These are phyloP conservation scores for Phenganax marumi DNA, from an alignment of 92 coral and sea anemone species.

Conservation along the genomic window DNA sequence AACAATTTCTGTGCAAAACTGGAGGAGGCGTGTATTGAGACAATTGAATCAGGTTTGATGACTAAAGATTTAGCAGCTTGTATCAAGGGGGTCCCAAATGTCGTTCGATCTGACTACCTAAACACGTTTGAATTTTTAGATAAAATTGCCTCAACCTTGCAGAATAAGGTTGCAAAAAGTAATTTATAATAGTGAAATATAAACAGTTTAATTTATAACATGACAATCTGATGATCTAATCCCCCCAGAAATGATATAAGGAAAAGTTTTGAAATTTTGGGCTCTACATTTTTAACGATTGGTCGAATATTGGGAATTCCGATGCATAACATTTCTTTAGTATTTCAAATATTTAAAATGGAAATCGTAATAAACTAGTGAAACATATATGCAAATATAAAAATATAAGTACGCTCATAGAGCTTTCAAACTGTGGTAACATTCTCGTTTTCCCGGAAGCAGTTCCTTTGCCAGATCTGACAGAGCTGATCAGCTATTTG, in stretches of 20 bases:
- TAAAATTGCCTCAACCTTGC: constrained; percentile 58
- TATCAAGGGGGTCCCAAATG: constrained; percentile 78
- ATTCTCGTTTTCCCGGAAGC: too few species aligned
- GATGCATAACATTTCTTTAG: background rate
- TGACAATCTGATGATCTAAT: too few species aligned
- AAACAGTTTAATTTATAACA: too few species aligned
- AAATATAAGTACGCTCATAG: too few species aligned
- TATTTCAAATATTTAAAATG: background rate
- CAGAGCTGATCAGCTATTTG: too few species aligned
- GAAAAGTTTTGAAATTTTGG: background rate
- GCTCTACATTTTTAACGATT: too few species aligned
- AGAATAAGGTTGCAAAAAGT: constrained; percentile 28
- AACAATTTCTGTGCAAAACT: constrained; percentile 69
- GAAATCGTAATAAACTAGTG: too few species aligned
- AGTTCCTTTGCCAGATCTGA: too few species aligned
- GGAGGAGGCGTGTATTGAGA: constrained; percentile 78
- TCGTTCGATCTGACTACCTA: constrained; percentile 79
- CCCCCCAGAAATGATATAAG: too few species aligned
- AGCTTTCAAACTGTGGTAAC: too few species aligned
- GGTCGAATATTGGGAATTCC: too few species aligned
- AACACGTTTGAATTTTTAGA: constrained; percentile 95
- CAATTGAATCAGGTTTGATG: constrained; percentile 91
- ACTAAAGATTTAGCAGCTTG: constrained; percentile 96
- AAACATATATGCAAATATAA: too few species aligned
- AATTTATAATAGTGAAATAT: constrained; percentile 3